Evolutionary conservation across 1,140 invertebrate genomes (phyloP).

Genomic region (Charaxes varanes): DNA sequence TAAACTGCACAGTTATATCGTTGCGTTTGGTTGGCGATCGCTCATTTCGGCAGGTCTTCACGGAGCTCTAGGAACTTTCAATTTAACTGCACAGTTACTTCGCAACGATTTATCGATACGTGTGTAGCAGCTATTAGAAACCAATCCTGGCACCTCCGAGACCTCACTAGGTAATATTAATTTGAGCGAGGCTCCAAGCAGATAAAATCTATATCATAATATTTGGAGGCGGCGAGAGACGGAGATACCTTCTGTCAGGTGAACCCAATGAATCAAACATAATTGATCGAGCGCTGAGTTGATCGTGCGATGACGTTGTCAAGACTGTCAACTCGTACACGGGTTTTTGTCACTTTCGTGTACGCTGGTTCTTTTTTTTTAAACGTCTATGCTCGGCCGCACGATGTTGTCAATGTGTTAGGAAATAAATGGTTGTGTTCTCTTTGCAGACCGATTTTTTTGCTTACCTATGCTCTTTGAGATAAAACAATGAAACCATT

Average conservation of each 20-base stretch:
- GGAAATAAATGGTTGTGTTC: conserved; percentile 8
- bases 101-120: not conserved
- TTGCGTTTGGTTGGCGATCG: no score
- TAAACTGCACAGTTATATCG: no score
- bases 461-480: conserved; percentile 2
- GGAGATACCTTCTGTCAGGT: conserved; percentile 44
- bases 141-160: conserved; percentile 1
- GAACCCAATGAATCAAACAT: conserved; percentile 54
- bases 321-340: conserved; percentile 41
- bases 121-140: conserved; percentile 6
- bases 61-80: no score
- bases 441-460: conserved; percentile 5
- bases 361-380: conserved; percentile 32
- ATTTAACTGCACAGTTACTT: no score
- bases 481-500: no score
- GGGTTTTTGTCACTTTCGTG: conserved; percentile 49
- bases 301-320: conserved; percentile 44
- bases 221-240: conserved; percentile 46
- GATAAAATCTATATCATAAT: conserved; percentile 56
- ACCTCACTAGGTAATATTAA: conserved; percentile 31
- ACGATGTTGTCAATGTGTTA: conserved; percentile 18
- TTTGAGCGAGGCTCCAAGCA: conserved; percentile 29
- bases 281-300: conserved; percentile 44
- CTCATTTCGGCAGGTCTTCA: no score
- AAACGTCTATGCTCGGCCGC: conserved; percentile 20